Conservation (phyloP, 2,888 invertebrate genomes). For the Terebella lapidaria region DNA sequence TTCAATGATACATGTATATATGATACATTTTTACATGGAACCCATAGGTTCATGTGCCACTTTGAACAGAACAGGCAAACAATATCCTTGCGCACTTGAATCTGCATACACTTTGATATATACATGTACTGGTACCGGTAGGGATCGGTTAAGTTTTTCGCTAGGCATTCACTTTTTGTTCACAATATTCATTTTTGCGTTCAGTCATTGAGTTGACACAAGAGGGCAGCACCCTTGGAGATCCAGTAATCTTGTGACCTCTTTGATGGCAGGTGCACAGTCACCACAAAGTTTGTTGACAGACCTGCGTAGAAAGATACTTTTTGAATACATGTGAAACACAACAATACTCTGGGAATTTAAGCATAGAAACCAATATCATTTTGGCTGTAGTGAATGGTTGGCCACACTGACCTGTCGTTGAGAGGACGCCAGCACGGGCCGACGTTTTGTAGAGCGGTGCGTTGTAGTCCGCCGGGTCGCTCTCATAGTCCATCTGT, state of each 20-base stretch:
- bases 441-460: slow-evolving; percentile 54
- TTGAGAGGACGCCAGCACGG: slow-evolving; percentile 53
- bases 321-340: not conserved
- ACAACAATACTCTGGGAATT: not conserved
- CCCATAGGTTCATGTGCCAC: too few species aligned
- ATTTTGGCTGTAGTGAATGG: not conserved
- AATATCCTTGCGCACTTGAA: too few species aligned
- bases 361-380: not conserved
- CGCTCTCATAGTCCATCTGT: slow-evolving; percentile 56
- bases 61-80: too few species aligned
- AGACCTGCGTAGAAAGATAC: slow-evolving; percentile 40
- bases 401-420: slow-evolving; percentile 47
- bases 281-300: slow-evolving; percentile 54
- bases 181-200: too few species aligned
- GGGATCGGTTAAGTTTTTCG: too few species aligned
- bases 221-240: slow-evolving; percentile 77
- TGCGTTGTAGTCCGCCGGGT: slow-evolving; percentile 41
- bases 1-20: too few species aligned
- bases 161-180: too few species aligned
- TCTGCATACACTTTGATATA: too few species aligned
- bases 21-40: too few species aligned
- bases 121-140: too few species aligned
- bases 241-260: slow-evolving; percentile 76
- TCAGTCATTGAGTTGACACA: slow-evolving; percentile 73
- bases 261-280: slow-evolving; percentile 54